Conservation (phyloP, 1,140 invertebrate species). For the Onthophagus taurus region DNA sequence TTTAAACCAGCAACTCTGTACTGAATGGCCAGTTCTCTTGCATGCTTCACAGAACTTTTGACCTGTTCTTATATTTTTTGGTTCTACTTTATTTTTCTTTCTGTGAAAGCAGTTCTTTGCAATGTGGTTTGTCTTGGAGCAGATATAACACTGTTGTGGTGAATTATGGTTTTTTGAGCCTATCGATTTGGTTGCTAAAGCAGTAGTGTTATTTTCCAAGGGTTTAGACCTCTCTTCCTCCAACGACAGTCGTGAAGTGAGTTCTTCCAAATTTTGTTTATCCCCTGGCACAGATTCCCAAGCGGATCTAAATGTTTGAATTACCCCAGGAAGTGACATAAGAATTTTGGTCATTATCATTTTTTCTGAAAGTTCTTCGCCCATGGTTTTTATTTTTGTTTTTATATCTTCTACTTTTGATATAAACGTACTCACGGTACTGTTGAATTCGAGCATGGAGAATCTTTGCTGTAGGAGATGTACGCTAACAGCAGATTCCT, state of each 20-base stretch:
- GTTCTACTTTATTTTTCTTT: background rate
- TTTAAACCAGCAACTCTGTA: background rate
- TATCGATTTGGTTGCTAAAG: background rate
- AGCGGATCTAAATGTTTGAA: constrained; percentile 13
- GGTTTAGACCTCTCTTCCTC: constrained; percentile 9
- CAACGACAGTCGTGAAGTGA: background rate
- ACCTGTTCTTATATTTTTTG: constrained; percentile 1
- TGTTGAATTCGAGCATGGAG: background rate
- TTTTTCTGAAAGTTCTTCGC: constrained; percentile 6
- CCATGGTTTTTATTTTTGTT: background rate
- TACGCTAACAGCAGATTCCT: background rate
- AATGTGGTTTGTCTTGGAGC: background rate
- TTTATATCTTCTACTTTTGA: constrained; percentile 6
- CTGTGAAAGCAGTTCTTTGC: background rate
- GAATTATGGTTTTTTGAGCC: background rate
- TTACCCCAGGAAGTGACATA: constrained; percentile 2
- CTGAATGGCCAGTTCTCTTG: background rate
- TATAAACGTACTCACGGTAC: constrained; percentile 2
- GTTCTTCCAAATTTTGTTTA: constrained; percentile 7
- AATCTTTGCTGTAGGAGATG: constrained; percentile 3
- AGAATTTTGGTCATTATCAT: constrained; percentile 10
- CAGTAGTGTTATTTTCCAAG: background rate
- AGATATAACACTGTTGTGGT: background rate
- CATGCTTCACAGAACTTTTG: background rate
- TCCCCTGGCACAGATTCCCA: constrained; percentile 28